A percentile compares a stretch with the other conserved stretches of the same genome.
phyloP scores from a whole-genome alignment of 2,113 vertebrate species.

The Halichoerus grypus region DNA sequence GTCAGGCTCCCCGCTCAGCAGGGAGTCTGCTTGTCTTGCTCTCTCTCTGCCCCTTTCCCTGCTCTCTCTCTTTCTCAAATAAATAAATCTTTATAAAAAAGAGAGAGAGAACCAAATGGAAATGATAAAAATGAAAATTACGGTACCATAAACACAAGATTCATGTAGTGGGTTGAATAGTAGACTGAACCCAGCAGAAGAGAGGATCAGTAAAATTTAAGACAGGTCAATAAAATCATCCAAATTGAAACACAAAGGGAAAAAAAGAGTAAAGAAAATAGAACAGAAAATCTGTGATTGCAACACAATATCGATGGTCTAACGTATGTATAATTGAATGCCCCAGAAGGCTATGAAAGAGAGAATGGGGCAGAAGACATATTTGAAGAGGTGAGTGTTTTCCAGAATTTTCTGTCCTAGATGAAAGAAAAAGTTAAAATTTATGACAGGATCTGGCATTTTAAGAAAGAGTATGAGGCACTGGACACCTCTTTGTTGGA shows the following conservation, averaged over 20 bases:
- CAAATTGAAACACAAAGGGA: neutral
- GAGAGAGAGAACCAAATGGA: neutral
- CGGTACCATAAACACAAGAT: neutral
- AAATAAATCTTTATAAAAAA: neutral
- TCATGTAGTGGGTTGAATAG: neutral
- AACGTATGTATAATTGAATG: neutral
- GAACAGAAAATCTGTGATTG: neutral
- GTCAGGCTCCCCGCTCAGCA: neutral
- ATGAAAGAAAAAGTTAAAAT: constrained; percentile 10
- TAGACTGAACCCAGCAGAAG: neutral
- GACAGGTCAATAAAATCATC: neutral
- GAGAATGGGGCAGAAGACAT: neutral
- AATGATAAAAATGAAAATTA: constrained; percentile 32
- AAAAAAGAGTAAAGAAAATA: neutral
- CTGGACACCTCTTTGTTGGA: constrained; percentile 9
- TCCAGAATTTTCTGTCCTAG: neutral
- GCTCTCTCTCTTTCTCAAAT: neutral
- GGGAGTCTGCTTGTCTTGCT: neutral
- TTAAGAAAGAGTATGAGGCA: constrained; percentile 17
- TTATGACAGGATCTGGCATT: neutral
- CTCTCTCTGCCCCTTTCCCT: neutral
- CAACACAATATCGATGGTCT: neutral
- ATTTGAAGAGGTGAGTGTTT: neutral
- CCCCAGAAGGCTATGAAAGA: neutral
- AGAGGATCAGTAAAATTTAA: constrained; percentile 28